Evolutionary conservation across 2,797 vertebrate species (phyloP).

Genomic region (Smutsia gigantea): DNA sequence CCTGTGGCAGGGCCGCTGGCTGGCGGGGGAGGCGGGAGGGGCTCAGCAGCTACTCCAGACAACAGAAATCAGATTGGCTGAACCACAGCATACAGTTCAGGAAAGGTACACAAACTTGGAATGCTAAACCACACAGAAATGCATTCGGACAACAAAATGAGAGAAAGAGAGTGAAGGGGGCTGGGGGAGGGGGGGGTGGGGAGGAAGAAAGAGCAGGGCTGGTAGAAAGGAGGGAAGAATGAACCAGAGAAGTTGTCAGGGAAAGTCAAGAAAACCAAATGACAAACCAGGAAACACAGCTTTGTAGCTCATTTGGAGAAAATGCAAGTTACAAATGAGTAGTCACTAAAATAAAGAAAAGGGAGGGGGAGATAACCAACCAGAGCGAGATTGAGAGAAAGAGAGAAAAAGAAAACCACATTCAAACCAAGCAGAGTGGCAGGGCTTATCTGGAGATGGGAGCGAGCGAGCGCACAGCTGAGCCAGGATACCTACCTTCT

Average conservation of each 20-base stretch:
- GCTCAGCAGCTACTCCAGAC: conserved; percentile 63
- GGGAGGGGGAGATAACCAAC: conserved; percentile 78
- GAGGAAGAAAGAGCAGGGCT: not conserved
- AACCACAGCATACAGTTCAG: conserved; percentile 67
- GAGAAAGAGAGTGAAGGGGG: conserved; percentile 49
- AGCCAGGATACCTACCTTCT: conserved; percentile 99
- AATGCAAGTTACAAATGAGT: conserved; percentile 87
- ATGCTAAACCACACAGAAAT: conserved; percentile 95
- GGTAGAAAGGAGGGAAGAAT: not conserved
- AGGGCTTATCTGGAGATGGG: conserved; percentile 99
- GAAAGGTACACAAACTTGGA: conserved; percentile 80
- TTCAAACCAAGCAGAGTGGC: conserved; percentile 99
- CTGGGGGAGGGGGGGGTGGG: not conserved
- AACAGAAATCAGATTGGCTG: conserved; percentile 73
- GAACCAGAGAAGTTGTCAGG: not conserved
- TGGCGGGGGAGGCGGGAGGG: not conserved
- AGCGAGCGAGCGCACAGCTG: conserved; percentile 90
- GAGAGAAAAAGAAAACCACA: conserved; percentile 88
- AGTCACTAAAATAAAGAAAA: conserved; percentile 86
- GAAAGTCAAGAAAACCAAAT: conserved; percentile 48
- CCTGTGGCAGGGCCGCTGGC: not conserved
- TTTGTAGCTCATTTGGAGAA: conserved; percentile 80
- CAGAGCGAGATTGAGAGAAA: conserved; percentile 54
- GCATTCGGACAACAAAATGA: conserved; percentile 92
- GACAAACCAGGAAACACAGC: conserved; percentile 84